Conservation (phyloP, 2,113 vertebrate species). For the Syngnathus scovelli region DNA sequence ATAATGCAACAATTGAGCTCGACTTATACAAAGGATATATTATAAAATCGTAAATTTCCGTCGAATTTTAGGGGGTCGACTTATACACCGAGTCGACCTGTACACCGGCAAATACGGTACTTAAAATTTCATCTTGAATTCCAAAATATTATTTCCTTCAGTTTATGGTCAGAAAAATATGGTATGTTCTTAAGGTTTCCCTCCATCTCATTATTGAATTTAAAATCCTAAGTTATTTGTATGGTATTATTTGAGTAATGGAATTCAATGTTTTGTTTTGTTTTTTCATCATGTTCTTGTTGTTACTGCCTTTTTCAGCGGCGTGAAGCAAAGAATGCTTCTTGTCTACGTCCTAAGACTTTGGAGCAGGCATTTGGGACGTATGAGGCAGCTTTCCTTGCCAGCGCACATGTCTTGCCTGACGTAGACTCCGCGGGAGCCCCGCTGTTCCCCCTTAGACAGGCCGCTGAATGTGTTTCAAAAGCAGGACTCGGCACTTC, state of each 20-base stretch:
- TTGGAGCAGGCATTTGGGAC: conserved; percentile 47
- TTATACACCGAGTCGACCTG: no score
- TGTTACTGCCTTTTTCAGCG: conserved; percentile 12
- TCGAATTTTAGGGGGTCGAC: no score
- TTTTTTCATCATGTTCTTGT: not conserved
- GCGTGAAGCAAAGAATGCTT: conserved; percentile 28
- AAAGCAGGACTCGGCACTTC: conserved; percentile 49
- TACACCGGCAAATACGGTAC: no score
- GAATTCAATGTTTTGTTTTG: not conserved
- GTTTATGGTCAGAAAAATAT: not conserved
- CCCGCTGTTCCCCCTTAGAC: conserved; percentile 12
- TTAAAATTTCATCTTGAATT: not conserved
- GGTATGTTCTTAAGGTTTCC: not conserved
- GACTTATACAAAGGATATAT: no score
- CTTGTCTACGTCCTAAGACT: conserved; percentile 24
- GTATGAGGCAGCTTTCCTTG: conserved; percentile 47
- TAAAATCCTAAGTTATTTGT: not conserved
- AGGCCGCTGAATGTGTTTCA: conserved; percentile 26
- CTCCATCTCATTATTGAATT: not conserved
- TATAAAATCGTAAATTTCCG: no score
- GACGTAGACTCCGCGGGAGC: conserved; percentile 29
- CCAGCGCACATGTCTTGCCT: conserved; percentile 33
- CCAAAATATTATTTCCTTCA: not conserved
- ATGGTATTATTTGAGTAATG: not conserved
- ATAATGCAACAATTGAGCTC: no score